Percentiles rank a stretch among this genome's conserved stretches.
Conservation (phyloP, 2,113 vertebrate genomes). For the Channa maculata region DNA sequence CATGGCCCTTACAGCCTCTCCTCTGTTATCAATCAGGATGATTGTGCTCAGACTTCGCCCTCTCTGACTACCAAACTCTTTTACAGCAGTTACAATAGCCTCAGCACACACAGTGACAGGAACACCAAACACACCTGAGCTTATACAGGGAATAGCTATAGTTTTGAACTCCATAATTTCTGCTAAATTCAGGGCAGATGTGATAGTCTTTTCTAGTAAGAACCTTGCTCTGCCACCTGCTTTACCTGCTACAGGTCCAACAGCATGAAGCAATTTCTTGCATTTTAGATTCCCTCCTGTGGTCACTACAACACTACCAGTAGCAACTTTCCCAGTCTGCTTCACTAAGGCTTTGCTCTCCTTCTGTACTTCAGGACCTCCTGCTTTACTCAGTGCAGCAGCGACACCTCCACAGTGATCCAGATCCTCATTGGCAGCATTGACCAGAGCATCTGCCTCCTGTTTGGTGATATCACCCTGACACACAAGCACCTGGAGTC, state of each 20-base stretch:
- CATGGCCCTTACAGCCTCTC: slow-evolving; percentile 58
- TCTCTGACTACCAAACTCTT: slow-evolving; percentile 45
- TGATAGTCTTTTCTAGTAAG: slow-evolving; percentile 46
- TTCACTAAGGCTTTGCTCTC: slow-evolving; percentile 51
- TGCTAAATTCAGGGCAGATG: slow-evolving; percentile 52
- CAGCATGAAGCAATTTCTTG: slow-evolving; percentile 72
- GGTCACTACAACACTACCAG: slow-evolving; percentile 53
- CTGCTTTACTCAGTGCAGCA: slow-evolving; percentile 64
- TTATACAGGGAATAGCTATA: slow-evolving; percentile 76
- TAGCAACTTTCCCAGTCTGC: slow-evolving; percentile 32
- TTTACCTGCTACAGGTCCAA: slow-evolving; percentile 63
- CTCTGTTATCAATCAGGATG: slow-evolving; percentile 64
- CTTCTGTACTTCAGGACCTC: slow-evolving; percentile 65
- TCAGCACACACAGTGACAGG: slow-evolving; percentile 62
- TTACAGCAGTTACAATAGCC: slow-evolving; percentile 69
- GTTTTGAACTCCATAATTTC: slow-evolving; percentile 39
- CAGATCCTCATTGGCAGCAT: slow-evolving; percentile 74
- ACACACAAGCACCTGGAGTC: slow-evolving; percentile 58
- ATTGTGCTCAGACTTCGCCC: slow-evolving; percentile 38
- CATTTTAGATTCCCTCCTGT: slow-evolving; percentile 67
- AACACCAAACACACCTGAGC: slow-evolving; percentile 68
- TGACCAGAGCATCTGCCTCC: slow-evolving; percentile 70
- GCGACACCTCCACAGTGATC: slow-evolving; percentile 68
- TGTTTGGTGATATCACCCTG: slow-evolving; percentile 74
- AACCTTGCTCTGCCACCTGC: slow-evolving; percentile 30